Evolutionary conservation across 2,113 vertebrate genomes (phyloP).

Genomic region (Gymnocephalus cernua): DNA sequence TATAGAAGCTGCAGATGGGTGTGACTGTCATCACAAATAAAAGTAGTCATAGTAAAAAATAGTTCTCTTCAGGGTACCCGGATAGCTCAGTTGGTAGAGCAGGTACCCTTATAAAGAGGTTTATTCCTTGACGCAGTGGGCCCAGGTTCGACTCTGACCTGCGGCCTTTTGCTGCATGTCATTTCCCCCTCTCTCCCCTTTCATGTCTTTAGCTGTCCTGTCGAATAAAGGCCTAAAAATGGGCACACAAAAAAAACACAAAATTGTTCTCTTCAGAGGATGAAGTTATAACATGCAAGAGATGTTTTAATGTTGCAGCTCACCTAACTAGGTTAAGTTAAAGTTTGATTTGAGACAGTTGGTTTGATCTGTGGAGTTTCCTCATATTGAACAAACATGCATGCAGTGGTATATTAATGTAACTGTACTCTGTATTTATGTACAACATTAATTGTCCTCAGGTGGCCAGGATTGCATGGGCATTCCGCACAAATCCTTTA

Average conservation of each 20-base stretch:
- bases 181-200: no score
- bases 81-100: no score
- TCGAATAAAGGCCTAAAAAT: no score
- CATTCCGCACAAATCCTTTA: no score
- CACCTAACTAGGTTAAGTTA: not conserved
- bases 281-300: not conserved
- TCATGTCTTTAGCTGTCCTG: no score
- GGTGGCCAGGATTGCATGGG: not conserved
- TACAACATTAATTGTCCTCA: not conserved
- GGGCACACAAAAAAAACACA: no score
- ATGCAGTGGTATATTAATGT: not conserved
- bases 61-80: no score
- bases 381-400: not conserved
- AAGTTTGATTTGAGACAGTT: not conserved
- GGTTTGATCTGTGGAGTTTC: not conserved
- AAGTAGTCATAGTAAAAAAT: not conserved
- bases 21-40: not conserved
- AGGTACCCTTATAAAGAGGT: no score
- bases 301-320: not conserved
- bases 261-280: not conserved
- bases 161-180: no score
- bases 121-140: no score
- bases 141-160: no score
- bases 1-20: no score
- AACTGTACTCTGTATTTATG: not conserved